Evolutionary conservation across 2,113 vertebrate genomes (phyloP), one percentile per base, ranked within the genome.

Genomic region (Microcebus tavaratra): DNA sequence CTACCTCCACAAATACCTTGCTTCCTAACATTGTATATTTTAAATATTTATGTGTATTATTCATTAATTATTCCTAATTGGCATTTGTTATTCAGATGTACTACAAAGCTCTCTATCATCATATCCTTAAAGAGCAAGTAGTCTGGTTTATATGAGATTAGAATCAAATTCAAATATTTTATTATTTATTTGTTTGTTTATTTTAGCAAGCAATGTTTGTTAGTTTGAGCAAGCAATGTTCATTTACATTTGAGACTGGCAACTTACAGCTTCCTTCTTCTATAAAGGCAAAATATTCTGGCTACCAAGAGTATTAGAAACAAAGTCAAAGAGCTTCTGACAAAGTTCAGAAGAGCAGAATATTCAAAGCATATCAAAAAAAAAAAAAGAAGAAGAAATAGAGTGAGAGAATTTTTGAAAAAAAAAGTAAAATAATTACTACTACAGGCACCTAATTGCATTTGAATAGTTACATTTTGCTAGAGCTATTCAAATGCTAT

Each of bases 81-180:
- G 29, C 73, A 85, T 82, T 96, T 91, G 55, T 81, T 92, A 94
- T 96, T 94, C 79, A 93, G 73, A 91, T 84, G 61, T 97, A 97
- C 18, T 83, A 31, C 25, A 80, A 93, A 95, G 48, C 18, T 85
- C 13, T 93, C 45, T 21, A 57, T 93, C 18, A 89, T 73, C 4
- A 25, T 4, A 23, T 78, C 12, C 27, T 96, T 94, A 95, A 90
- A 73, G 63, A 48, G 39, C 23, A 89, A 27, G 20, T 85, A 92
- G 83, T 89, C 29, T 81, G 2, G 23, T 84, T 76, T 48, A 48
- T 39, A 73, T 8, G 34, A 72, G 6, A 93, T 94, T 55, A 79
- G 27, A 93, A 88, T 93, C 20, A 86, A 97, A 89, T 61, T 70
- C 14, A 89, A 80, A 67, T 36, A 65, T 92, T 72, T 61, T 72